Percentiles rank a stretch among this genome's conserved stretches.
These are phyloP conservation scores for Oostethus manadensis DNA, from an alignment of 2,113 vertebrate species.

Conservation along the genomic window DNA sequence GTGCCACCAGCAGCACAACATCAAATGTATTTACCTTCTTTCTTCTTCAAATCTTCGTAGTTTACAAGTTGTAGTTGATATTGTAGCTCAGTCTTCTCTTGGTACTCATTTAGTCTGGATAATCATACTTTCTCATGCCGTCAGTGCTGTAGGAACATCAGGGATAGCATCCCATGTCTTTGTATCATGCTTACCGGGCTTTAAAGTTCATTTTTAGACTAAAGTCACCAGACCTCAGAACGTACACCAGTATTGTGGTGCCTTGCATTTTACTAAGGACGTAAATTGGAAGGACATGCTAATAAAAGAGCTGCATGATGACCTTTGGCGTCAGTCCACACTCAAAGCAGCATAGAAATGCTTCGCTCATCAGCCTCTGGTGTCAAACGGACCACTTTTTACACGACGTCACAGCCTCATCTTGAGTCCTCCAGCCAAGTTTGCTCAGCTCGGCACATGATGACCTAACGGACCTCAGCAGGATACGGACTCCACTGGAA, in stretches of 20 bases:
- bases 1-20: constrained; percentile 12
- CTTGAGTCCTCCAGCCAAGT: not conserved
- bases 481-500: constrained; percentile 14
- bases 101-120: constrained; percentile 27
- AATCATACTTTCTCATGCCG: constrained; percentile 27
- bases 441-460: not conserved
- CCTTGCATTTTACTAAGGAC: constrained; percentile 55
- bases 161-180: constrained; percentile 15
- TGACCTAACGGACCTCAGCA: constrained; percentile 40
- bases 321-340: constrained; percentile 4
- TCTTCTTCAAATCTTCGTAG: not conserved
- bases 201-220: constrained; percentile 10
- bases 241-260: constrained; percentile 47
- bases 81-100: constrained; percentile 4
- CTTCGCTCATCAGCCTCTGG: constrained; percentile 25
- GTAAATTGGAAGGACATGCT: not conserved
- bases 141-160: constrained; percentile 25
- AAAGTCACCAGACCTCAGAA: constrained; percentile 13
- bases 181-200: not conserved
- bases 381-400: constrained; percentile 2
- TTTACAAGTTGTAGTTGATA: not conserved
- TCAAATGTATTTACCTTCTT: not conserved
- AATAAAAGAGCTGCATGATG: not conserved
- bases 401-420: not conserved
- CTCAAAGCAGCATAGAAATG: not conserved